phyloP scores from a whole-genome alignment of 2,888 invertebrate genomes.

The Volucella inflata region DNA sequence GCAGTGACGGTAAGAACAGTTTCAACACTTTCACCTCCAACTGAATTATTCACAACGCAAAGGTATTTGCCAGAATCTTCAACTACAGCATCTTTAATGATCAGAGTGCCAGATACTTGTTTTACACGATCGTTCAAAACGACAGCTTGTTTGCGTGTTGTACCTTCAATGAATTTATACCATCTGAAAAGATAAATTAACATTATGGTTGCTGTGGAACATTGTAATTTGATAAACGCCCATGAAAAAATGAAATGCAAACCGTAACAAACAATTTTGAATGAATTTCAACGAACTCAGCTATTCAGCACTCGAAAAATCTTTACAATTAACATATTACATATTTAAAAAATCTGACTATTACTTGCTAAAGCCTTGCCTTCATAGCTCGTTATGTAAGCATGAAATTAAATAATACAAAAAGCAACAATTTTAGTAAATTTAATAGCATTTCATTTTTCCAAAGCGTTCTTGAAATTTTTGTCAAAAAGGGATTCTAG shows the following conservation, averaged over 20 bases:
- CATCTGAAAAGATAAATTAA: slow-evolving; percentile 86
- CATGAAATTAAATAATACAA: no score
- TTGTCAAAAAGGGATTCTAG: slow-evolving; percentile 25
- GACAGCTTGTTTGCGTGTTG: slow-evolving; percentile 94
- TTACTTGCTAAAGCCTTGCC: no score
- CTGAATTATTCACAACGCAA: slow-evolving; percentile 97
- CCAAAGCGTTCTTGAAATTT: slow-evolving; percentile 24
- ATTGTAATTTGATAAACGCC: neutral
- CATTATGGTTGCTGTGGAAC: neutral
- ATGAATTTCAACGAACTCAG: neutral
- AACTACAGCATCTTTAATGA: slow-evolving; percentile 95
- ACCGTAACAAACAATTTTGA: slow-evolving; percentile 14
- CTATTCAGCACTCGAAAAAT: neutral
- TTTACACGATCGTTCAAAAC: slow-evolving; percentile 94
- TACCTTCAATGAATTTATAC: slow-evolving; percentile 96
- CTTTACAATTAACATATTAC: no score
- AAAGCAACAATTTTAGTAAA: slow-evolving; percentile 25
- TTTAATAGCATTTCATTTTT: slow-evolving; percentile 64
- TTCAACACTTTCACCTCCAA: slow-evolving; percentile 96
- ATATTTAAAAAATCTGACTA: no score
- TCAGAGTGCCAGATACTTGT: slow-evolving; percentile 96
- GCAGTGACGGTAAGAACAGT: slow-evolving; percentile 96
- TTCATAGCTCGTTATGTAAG: no score
- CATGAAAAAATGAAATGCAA: slow-evolving; percentile 73
- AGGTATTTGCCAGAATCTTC: slow-evolving; percentile 97